A percentile compares a stretch with the other conserved stretches of the same genome.
These are phyloP conservation scores for Aplysina aerophoba DNA, from an alignment of 37 sponge, comb jelly and placozoan species.

Conservation along the genomic window DNA sequence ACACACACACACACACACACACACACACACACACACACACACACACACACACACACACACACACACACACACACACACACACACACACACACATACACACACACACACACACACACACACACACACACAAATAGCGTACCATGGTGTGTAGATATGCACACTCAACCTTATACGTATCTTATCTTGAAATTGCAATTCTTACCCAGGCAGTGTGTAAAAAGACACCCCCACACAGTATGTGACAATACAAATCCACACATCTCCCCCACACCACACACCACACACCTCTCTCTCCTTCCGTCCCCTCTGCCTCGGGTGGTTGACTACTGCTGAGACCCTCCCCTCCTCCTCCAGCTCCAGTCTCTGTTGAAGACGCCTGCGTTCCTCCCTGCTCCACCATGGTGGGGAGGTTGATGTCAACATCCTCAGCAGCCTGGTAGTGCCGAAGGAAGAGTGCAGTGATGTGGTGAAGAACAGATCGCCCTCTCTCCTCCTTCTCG, in stretches of 20 bases:
- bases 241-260: no score
- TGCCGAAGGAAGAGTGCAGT: background rate
- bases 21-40: background rate
- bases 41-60: slow-evolving; percentile 25
- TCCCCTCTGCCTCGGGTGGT: no score
- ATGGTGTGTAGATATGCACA: background rate
- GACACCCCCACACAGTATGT: no score
- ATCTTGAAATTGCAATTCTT: no score
- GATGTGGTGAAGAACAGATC: slow-evolving; percentile 6
- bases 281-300: no score
- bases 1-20: slow-evolving; percentile 1
- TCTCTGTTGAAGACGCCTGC: no score
- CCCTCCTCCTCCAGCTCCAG: no score
- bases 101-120: slow-evolving; percentile 13
- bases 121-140: no score
- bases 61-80: background rate
- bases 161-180: background rate
- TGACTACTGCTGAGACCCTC: no score
- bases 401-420: slow-evolving; percentile 13
- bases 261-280: no score
- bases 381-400: slow-evolving; percentile 22
- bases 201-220: no score
- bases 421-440: background rate
- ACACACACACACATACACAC: slow-evolving; percentile 12
- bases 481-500: slow-evolving; percentile 13